Conservation (phyloP, 2,888 invertebrate species). For the Parnassius orleans region DNA sequence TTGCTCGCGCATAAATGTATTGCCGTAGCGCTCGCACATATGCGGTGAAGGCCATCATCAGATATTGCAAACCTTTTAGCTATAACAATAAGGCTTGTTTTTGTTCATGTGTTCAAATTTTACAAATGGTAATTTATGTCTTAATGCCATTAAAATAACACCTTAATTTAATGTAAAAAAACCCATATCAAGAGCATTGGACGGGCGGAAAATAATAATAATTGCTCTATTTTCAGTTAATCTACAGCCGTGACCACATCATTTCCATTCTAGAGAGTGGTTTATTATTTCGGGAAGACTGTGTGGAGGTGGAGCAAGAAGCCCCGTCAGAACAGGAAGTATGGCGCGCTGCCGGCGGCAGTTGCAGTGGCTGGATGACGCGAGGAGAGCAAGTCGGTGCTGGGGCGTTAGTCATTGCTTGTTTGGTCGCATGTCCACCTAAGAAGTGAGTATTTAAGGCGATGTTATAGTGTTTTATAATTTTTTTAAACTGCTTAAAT, state of each 20-base stretch:
- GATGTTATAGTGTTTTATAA: background rate
- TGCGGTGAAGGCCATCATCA: background rate
- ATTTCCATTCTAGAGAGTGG: conserved; percentile 67
- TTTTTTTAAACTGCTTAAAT: no score
- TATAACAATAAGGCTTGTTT: no score
- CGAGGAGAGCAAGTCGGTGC: conserved; percentile 49
- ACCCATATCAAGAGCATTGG: no score
- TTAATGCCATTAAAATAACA: background rate
- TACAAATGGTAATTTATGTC: no score
- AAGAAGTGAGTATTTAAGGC: conserved; percentile 42
- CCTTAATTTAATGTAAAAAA: background rate
- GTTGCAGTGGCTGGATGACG: conserved; percentile 56
- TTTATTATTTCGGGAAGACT: conserved; percentile 69
- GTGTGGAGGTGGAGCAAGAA: conserved; percentile 65
- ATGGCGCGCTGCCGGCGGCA: conserved; percentile 51
- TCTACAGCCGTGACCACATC: conserved; percentile 56
- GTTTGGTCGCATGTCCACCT: conserved; percentile 49
- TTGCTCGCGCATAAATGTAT: background rate
- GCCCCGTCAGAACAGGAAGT: conserved; percentile 47
- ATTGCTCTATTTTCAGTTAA: conserved; percentile 45
- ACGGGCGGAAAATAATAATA: background rate
- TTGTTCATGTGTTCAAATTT: no score
- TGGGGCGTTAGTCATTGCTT: conserved; percentile 34
- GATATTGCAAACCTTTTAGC: no score
- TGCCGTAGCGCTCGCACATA: background rate